Evolutionary conservation across 2,113 vertebrate genomes (phyloP).

Genomic region (Cyprinus carpio): DNA sequence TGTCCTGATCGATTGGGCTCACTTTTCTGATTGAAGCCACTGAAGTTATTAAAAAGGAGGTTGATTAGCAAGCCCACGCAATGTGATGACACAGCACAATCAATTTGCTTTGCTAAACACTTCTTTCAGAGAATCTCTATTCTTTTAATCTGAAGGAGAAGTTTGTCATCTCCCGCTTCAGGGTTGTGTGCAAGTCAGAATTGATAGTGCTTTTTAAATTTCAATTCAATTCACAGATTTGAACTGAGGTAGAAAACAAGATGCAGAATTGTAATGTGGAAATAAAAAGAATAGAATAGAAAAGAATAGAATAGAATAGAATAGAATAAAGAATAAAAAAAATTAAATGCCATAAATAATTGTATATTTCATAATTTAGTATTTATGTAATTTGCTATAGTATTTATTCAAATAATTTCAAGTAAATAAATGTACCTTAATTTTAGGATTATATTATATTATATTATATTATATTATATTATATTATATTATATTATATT

Average conservation of each 20-base stretch:
- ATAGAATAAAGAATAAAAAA: not conserved
- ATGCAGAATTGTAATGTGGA: not conserved
- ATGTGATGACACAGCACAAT: slow-evolving; percentile 58
- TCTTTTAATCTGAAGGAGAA: slow-evolving; percentile 50
- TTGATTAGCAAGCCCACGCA: slow-evolving; percentile 49
- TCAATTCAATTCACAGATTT: not conserved
- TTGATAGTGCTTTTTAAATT: not conserved
- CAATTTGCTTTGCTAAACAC: slow-evolving; percentile 50
- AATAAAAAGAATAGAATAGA: too few species aligned
- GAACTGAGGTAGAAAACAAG: not conserved
- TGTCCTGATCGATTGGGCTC: slow-evolving; percentile 59
- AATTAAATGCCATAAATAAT: not conserved
- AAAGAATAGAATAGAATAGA: not conserved
- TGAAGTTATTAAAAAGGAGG: slow-evolving; percentile 54
- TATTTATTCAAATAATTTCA: not conserved
- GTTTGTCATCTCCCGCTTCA: not conserved
- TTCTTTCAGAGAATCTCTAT: slow-evolving; percentile 36
- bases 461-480: not conserved
- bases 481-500: not conserved
- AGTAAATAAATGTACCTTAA: not conserved
- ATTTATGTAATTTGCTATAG: not conserved
- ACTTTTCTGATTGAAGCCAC: slow-evolving; percentile 60
- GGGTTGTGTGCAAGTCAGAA: not conserved
- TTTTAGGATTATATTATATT: not conserved
- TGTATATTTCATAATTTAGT: not conserved